A percentile compares a stretch with the other conserved stretches of the same genome.
These are phyloP conservation scores for Rhabdomys dilectus DNA, from an alignment of 2,113 vertebrate genomes.

Conservation along the genomic window DNA sequence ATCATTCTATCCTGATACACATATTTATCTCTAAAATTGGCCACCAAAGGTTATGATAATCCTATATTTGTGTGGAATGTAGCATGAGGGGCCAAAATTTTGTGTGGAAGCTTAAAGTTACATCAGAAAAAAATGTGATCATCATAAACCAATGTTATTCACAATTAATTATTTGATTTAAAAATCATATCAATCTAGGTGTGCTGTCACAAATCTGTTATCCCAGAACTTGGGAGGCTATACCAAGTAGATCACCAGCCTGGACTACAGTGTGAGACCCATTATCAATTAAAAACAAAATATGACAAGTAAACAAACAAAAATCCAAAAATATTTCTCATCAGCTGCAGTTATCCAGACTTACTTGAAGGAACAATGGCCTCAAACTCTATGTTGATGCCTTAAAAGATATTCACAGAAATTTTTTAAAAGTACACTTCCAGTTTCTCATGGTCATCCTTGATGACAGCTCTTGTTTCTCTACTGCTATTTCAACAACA, in stretches of 20 bases:
- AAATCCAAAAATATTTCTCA: background rate
- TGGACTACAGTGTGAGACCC: too few species aligned
- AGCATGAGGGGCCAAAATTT: background rate
- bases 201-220: background rate
- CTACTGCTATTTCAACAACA: background rate
- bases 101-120: background rate
- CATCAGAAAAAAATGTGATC: background rate
- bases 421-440: background rate
- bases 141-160: background rate
- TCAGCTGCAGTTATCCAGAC: background rate
- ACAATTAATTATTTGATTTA: slow-evolving; percentile 1
- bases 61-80: background rate
- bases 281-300: background rate
- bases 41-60: background rate
- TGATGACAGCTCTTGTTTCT: background rate
- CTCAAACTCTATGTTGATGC: background rate
- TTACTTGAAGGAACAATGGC: background rate
- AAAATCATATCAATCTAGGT: background rate
- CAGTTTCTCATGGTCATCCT: background rate
- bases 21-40: background rate
- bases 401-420: background rate
- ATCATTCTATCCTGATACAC: background rate
- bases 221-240: background rate
- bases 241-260: background rate
- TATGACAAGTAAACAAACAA: background rate